phyloP scores from a whole-genome alignment of 2,797 vertebrate genomes.

The Pogoniulus pusillus region DNA sequence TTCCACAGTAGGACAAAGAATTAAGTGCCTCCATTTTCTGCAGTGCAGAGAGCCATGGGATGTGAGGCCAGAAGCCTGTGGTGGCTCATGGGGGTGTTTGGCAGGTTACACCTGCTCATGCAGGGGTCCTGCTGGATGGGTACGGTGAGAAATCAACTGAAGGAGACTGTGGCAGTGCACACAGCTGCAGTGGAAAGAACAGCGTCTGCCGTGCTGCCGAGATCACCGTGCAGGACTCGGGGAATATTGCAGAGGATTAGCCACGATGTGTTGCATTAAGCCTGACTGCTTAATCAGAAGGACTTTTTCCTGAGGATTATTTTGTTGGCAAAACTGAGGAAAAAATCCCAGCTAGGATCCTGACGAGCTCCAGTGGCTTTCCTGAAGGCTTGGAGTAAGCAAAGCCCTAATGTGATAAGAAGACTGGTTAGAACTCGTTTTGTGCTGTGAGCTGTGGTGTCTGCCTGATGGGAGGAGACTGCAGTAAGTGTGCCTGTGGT shows the following conservation, averaged over 20 bases:
- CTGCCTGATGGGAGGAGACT: not conserved
- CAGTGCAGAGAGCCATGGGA: fast-evolving
- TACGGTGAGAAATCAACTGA: not conserved
- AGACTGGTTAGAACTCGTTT: not conserved
- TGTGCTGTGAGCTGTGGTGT: not conserved
- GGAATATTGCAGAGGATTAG: conserved; percentile 44
- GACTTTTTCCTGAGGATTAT: conserved; percentile 35
- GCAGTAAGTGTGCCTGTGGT: not conserved
- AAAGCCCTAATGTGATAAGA: not conserved
- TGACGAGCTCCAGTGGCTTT: not conserved
- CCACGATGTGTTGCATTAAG: not conserved
- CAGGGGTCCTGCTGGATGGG: not conserved
- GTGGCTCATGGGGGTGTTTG: not conserved
- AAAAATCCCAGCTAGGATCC: not conserved
- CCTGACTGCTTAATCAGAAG: conserved; percentile 38
- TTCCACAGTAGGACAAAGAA: not conserved
- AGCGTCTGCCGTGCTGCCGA: not conserved
- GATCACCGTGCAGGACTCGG: not conserved
- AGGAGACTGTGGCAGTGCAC: not conserved
- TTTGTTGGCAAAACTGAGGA: conserved; percentile 7
- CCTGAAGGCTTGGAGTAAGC: not conserved
- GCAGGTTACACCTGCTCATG: not conserved
- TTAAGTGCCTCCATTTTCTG: fast-evolving
- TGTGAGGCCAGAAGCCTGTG: not conserved
- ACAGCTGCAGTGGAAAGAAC: not conserved